phyloP scores from a whole-genome alignment of 2,888 invertebrate species.

The Drosophila merina region DNA sequence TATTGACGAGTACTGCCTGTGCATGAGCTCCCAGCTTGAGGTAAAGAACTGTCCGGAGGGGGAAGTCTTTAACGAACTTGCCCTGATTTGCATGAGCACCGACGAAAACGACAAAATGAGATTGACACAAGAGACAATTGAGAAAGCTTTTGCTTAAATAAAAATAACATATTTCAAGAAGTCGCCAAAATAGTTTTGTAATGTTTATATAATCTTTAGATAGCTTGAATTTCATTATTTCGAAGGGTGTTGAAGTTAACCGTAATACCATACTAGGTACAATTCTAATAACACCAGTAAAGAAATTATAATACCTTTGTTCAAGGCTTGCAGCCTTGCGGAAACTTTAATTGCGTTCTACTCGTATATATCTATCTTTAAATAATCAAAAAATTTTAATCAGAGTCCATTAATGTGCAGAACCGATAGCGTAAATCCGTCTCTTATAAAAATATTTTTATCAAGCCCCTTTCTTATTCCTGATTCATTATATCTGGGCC shows the following conservation, averaged over 20 bases:
- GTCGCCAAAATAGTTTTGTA: too few relatives aligned
- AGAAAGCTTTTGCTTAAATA: not conserved
- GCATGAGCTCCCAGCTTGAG: slow-evolving; percentile 3
- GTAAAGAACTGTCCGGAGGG: slow-evolving; percentile 1
- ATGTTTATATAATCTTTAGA: too few relatives aligned
- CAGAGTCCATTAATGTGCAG: not conserved
- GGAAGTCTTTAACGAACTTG: not conserved
- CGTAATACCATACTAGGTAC: too few relatives aligned
- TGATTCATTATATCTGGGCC: not conserved
- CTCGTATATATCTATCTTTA: not conserved
- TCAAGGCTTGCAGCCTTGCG: too few relatives aligned
- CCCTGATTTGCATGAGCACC: not conserved
- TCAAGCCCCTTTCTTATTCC: not conserved
- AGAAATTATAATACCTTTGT: too few relatives aligned
- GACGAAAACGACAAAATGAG: not conserved
- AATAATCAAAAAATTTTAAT: not conserved
- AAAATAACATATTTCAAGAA: too few relatives aligned
- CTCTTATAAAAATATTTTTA: not conserved
- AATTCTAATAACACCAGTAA: too few relatives aligned
- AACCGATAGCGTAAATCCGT: not conserved
- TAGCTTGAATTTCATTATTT: too few relatives aligned
- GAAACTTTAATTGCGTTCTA: not conserved
- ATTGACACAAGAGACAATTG: not conserved
- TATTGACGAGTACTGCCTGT: slow-evolving; percentile 10
- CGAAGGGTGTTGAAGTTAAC: too few relatives aligned